Conservation (phyloP, 2,888 invertebrate genomes). For the Metallyticus violacea region DNA sequence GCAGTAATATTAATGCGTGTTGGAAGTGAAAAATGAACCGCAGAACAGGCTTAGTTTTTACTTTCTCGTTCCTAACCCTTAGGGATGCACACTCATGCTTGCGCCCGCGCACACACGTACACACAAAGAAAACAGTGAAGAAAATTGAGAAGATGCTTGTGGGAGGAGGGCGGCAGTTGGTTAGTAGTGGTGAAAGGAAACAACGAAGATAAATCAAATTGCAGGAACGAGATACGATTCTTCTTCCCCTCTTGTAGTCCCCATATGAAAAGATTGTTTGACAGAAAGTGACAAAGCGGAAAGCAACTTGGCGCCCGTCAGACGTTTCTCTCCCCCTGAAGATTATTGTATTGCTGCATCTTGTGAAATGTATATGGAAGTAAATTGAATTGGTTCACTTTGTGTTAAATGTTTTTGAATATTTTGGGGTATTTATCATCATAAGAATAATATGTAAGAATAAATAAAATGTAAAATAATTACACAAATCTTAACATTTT, state of each 20-base stretch:
- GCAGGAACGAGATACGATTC: conserved; percentile 3
- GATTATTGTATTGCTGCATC: neutral
- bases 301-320: neutral
- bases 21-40: neutral
- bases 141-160: conserved; percentile 4
- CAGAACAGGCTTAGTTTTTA: neutral
- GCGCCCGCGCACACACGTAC: neutral
- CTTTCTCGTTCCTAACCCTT: neutral
- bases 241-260: neutral
- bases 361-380: neutral
- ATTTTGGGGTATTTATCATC: too few species aligned
- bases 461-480: too few species aligned
- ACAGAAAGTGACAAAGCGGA: conserved; percentile 20
- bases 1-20: neutral
- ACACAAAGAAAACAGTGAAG: neutral
- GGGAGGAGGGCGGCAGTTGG: neutral
- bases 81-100: neutral
- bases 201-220: conserved; percentile 12
- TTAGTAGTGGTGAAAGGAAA: neutral
- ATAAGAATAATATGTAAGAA: too few species aligned
- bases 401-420: neutral
- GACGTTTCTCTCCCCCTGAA: neutral
- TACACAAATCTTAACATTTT: too few species aligned
- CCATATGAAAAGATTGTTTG: conserved; percentile 16
- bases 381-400: neutral